Evolutionary conservation across 2,113 vertebrate species (phyloP).

Genomic region (Struthidea cinerea): DNA sequence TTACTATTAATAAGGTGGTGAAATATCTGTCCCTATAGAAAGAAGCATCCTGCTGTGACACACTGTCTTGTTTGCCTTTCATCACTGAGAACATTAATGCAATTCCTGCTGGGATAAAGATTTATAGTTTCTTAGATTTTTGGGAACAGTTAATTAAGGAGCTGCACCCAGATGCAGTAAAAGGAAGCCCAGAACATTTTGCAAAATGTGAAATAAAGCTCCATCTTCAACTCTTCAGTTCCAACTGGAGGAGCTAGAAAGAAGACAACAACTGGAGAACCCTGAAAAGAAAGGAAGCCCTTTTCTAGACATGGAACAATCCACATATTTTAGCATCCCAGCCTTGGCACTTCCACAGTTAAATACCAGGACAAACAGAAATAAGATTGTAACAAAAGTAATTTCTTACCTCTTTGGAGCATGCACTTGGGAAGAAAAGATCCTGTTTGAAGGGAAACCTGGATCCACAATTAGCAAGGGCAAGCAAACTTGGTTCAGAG

Average conservation of each 20-base stretch:
- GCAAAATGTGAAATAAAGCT: background rate
- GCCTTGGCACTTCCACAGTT: background rate
- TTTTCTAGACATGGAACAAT: background rate
- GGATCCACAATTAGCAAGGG: background rate
- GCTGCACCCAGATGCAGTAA: background rate
- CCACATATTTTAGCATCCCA: background rate
- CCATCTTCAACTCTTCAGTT: background rate
- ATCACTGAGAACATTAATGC: background rate
- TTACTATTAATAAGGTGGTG: background rate
- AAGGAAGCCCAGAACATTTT: background rate
- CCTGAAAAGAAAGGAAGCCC: background rate
- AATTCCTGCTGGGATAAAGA: background rate
- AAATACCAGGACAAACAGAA: background rate
- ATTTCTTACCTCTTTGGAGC: slow-evolving; percentile 1
- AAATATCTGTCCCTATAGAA: background rate
- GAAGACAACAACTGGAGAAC: background rate
- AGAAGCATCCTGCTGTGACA: background rate
- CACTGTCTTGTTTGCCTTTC: background rate
- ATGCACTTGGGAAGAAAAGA: background rate
- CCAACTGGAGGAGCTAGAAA: background rate
- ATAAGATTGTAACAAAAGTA: background rate
- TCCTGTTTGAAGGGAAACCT: background rate
- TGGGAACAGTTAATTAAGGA: slow-evolving; percentile 24
- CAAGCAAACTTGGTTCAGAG: background rate
- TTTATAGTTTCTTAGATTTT: background rate